phyloP scores from a whole-genome alignment of 2,888 invertebrate species.

The Philereme vetulata region DNA sequence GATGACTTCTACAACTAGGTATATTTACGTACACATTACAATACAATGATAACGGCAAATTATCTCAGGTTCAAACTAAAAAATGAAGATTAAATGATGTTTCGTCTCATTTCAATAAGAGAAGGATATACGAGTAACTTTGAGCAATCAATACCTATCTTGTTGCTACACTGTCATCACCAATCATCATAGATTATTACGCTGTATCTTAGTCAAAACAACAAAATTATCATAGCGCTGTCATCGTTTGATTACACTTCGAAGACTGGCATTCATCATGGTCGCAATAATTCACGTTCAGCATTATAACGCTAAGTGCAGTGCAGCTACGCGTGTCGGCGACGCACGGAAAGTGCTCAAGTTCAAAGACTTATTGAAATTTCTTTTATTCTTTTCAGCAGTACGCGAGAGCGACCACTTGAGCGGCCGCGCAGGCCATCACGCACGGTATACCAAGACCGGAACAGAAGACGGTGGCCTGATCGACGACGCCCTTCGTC shows the following conservation, averaged over 20 bases:
- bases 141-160: too few species aligned
- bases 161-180: too few species aligned
- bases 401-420: conserved; percentile 50
- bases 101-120: too few species aligned
- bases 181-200: too few species aligned
- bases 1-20: too few species aligned
- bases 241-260: background rate
- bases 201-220: background rate
- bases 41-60: too few species aligned
- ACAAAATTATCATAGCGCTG: background rate
- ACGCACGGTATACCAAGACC: conserved; percentile 62
- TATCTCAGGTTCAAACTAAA: too few species aligned
- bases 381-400: conserved; percentile 41
- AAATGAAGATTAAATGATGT: too few species aligned
- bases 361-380: conserved; percentile 55
- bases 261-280: conserved; percentile 16
- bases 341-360: conserved; percentile 45
- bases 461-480: conserved; percentile 63
- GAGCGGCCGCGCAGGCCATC: conserved; percentile 60
- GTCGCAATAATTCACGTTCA: conserved; percentile 36
- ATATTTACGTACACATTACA: too few species aligned
- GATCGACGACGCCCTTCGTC: conserved; percentile 45
- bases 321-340: conserved; percentile 46
- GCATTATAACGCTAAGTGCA: conserved; percentile 28
- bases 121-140: too few species aligned